Conservation (phyloP, 2,888 invertebrate species). For the Temnothorax rugatulus region DNA sequence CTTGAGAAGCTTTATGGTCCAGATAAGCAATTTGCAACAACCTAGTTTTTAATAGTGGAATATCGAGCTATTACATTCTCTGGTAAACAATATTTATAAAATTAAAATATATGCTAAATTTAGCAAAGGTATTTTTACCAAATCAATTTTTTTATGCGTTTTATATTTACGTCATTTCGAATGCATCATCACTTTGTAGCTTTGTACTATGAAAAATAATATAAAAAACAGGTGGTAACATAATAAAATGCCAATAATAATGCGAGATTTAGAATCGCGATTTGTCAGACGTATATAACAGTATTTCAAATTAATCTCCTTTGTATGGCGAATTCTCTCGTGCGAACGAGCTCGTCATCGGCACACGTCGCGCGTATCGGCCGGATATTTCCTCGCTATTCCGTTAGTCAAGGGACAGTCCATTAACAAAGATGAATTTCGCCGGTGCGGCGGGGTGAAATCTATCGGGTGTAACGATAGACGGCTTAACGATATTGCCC, state of each 20-base stretch:
- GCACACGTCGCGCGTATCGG: background rate
- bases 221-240: background rate
- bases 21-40: slow-evolving; percentile 1
- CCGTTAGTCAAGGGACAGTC: slow-evolving; percentile 40
- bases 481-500: slow-evolving; percentile 66
- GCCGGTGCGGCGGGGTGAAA: slow-evolving; percentile 24
- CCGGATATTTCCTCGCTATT: slow-evolving; percentile 14
- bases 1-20: background rate
- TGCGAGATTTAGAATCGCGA: background rate
- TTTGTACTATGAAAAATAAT: background rate
- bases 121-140: background rate
- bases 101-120: background rate
- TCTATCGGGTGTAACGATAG: slow-evolving; percentile 63
- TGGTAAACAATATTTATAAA: slow-evolving; percentile 2
- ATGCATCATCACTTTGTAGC: background rate
- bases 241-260: background rate
- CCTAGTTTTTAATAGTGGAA: background rate
- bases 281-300: background rate
- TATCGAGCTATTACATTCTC: background rate
- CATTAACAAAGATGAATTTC: slow-evolving; percentile 61
- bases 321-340: slow-evolving; percentile 12
- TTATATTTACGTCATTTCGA: background rate
- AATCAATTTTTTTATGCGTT: background rate
- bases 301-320: slow-evolving; percentile 5
- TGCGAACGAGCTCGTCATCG: slow-evolving; percentile 5